Percentiles rank a stretch among this genome's conserved stretches.
Evolutionary conservation across 2,797 vertebrate species (phyloP).

Genomic region (Pseudochirops cupreus): DNA sequence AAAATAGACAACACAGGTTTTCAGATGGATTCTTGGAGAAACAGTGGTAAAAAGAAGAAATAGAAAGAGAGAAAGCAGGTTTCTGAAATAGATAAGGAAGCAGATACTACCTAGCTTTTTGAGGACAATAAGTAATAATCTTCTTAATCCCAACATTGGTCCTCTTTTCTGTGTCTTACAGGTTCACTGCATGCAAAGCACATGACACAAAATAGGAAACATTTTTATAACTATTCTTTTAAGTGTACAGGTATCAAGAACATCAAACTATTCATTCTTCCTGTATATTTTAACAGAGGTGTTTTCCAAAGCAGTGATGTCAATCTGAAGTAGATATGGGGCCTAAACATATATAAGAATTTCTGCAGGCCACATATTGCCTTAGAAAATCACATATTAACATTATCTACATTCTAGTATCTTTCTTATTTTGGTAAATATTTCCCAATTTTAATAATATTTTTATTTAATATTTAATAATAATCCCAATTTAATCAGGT

Average conservation of each 20-base stretch:
- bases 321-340: neutral
- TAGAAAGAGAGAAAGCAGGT: neutral
- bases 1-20: neutral
- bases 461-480: too few species aligned
- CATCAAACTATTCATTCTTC: neutral
- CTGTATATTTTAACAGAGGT: neutral
- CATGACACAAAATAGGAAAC: neutral
- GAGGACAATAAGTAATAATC: neutral
- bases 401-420: neutral
- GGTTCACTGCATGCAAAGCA: neutral
- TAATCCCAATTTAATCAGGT: neutral
- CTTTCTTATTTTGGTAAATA: neutral
- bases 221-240: neutral
- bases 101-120: conserved; percentile 3
- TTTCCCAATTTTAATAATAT: neutral
- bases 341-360: neutral
- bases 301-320: neutral
- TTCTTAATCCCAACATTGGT: neutral
- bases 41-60: neutral
- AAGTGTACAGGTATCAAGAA: neutral
- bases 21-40: neutral
- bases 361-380: neutral
- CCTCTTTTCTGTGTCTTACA: neutral
- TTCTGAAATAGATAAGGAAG: neutral
- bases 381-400: neutral